Conservation (phyloP, 2,888 invertebrate genomes). For the Drosophila sordidula region DNA sequence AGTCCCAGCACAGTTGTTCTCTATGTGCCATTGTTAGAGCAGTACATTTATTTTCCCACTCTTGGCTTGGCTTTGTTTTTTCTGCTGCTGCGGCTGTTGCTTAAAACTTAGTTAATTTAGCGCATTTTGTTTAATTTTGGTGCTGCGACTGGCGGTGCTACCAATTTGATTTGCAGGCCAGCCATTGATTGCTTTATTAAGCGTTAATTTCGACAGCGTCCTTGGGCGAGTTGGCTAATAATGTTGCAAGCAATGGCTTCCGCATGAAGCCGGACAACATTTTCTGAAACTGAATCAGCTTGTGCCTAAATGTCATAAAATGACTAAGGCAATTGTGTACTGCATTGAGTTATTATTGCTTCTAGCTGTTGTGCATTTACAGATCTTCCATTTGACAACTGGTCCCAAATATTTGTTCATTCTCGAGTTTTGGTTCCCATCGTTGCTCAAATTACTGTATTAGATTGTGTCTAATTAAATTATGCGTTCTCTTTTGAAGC, state of each 20-base stretch:
- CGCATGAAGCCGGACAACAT: constrained; percentile 41
- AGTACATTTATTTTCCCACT: constrained; percentile 79
- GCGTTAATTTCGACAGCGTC: constrained; percentile 73
- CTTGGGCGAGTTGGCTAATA: constrained; percentile 52
- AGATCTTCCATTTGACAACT: not conserved
- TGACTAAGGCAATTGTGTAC: constrained; percentile 34
- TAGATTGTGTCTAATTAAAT: constrained; percentile 60
- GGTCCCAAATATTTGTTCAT: constrained; percentile 1
- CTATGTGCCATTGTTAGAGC: constrained; percentile 72
- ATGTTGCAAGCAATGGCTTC: constrained; percentile 56
- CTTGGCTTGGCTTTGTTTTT: constrained; percentile 47
- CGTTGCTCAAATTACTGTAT: constrained; percentile 18
- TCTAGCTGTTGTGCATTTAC: not conserved
- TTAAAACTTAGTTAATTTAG: constrained; percentile 75
- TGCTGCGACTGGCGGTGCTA: constrained; percentile 52
- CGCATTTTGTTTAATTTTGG: constrained; percentile 74
- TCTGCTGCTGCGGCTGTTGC: constrained; percentile 37
- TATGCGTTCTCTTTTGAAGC: constrained; percentile 59
- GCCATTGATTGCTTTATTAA: constrained; percentile 79
- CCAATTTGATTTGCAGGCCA: constrained; percentile 78
- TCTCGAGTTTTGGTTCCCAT: constrained; percentile 41
- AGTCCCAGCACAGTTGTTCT: constrained; percentile 18
- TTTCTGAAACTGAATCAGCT: constrained; percentile 16
- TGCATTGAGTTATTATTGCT: constrained; percentile 7
- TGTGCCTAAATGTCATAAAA: constrained; percentile 28